Base-by-base conservation (phyloP, 1,140 invertebrate species). In the Cotesia vestalis region DNA sequence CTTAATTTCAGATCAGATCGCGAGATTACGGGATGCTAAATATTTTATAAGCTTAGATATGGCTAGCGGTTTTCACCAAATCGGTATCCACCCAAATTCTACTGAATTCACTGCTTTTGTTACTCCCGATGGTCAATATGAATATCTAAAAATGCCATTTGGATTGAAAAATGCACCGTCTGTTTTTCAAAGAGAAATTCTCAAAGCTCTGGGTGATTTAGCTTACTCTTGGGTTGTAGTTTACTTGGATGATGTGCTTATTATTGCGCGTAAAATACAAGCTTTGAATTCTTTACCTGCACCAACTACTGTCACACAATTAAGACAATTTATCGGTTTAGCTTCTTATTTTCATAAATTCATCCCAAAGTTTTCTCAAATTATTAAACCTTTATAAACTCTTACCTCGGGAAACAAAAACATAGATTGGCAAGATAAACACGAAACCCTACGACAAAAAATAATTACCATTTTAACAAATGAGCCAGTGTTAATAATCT, bases 111-210 rank as follows among this genome's bases (percentile, higher is more conserved):
- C 88, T 9, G 83, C 83, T 1, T 88, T 88, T 71, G 75, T 81
- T 20, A 85, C 84, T 0, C 79, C 80, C 8, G 77, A 82, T 36
- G 85, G 85, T 4, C 78, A 81, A 35, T 89, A 75, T 63, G 78
- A 88, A 76, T 87, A 79, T 63, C 70, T 78, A 3, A 46, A 69
- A 12, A 80, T 89, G 78, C 82, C 86, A 17, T 88, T 88, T 75
- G 88, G 88, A 40, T 72, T 88, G 20, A 67, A 17, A 88, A 88
- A 86, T 75, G 80, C 83, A 27, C 80, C 83, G n/a, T 75, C 81
- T 12, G 80, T 84, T 14, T 89, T 88, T 73, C 80, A 66, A 34
- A 38, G 63, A 46, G 63, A 12, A 66, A 66, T 66, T 66, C 36
- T 46, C 38, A 66, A 66, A 46, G 63, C 63, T 46, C 27, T 66